Conservation (phyloP, 2,797 vertebrate species). For the Thaleichthys pacificus region DNA sequence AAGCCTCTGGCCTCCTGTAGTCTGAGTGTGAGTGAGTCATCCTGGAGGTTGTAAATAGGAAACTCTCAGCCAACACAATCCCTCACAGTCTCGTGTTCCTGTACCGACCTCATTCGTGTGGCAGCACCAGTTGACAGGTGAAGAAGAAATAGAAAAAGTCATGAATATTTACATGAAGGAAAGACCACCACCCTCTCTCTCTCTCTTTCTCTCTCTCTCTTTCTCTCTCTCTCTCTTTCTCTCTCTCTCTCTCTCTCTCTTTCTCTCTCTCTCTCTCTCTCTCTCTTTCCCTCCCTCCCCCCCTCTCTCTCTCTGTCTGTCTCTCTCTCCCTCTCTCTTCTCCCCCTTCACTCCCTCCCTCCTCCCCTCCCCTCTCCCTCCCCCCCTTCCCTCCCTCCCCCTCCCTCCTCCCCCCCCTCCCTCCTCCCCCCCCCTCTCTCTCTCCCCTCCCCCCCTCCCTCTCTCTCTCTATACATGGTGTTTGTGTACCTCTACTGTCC, state of each 20-base stretch:
- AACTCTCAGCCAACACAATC: not conserved
- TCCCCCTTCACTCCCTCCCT: not conserved
- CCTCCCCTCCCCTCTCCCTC: not conserved
- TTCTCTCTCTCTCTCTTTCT: not conserved
- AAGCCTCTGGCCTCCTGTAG: constrained; percentile 20
- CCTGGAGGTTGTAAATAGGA: not conserved
- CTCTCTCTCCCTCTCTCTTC: not conserved
- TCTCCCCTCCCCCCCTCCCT: not conserved
- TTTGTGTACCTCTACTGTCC: not conserved
- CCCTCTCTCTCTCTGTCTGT: not conserved
- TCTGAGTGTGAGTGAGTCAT: constrained; percentile 11
- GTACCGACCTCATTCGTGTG: too few relatives aligned
- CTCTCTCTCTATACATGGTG: not conserved
- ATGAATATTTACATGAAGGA: constrained; percentile 3
- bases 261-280: not conserved
- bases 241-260: too few relatives aligned
- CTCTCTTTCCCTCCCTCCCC: not conserved
- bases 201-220: not conserved
- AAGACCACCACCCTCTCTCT: not conserved
- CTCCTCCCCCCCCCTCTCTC: not conserved
- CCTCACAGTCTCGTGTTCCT: not conserved
- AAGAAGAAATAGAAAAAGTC: not conserved
- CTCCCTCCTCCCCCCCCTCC: not conserved
- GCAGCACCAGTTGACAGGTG: not conserved
- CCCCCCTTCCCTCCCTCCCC: not conserved